Evolutionary conservation across 2,113 vertebrate genomes (phyloP), one percentile per base, ranked within the genome.

Genomic region (Crypturellus undulatus): DNA sequence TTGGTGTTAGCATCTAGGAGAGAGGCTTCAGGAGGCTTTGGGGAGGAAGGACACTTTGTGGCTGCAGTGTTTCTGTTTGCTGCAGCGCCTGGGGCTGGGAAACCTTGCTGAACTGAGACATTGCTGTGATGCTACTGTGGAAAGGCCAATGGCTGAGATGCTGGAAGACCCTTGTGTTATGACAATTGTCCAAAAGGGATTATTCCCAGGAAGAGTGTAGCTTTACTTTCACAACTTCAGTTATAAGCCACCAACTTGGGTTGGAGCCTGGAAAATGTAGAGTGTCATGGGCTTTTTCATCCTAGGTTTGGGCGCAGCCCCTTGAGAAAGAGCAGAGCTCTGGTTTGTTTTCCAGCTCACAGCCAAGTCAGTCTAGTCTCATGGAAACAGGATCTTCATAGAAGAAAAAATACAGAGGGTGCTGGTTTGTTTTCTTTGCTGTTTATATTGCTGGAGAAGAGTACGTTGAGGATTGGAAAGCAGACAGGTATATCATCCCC

Each of bases 351-450:
- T 77, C 59, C 63, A 87, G 24, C 49, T 81, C 87, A 47, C 65
- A 91, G 64, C 73, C 52, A 79, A 54, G 40, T 67, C 76, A 70
- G 51, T 52, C 20, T 54, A 4, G 11, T 52, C 62, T 78, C 6
- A 32, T 69, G 79, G 90, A 96, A 93, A 84, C 15, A 72, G 38
- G 16, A 68, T 90, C 60, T 68, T 45, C 51, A 16, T 0, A 3
- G 30, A 65, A 88, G 52, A 38, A 64, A 84, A 83, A 83, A 59
- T 32, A 30, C 68, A 62, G 38, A 89, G n/a, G 18, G 69, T 85
- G 75, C 69, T 84, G 45, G 10, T 72, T 92, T 93, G 36, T 89
- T 93, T 90, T 82, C 64, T 87, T 90, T 93, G 64, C 52, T 30
- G 28, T 84, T 92, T 93, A 49, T 90, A 85, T 89, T 90, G 65